Conservation (phyloP, 2,113 vertebrate genomes). For the Pseudolaguvia tuberculata region DNA sequence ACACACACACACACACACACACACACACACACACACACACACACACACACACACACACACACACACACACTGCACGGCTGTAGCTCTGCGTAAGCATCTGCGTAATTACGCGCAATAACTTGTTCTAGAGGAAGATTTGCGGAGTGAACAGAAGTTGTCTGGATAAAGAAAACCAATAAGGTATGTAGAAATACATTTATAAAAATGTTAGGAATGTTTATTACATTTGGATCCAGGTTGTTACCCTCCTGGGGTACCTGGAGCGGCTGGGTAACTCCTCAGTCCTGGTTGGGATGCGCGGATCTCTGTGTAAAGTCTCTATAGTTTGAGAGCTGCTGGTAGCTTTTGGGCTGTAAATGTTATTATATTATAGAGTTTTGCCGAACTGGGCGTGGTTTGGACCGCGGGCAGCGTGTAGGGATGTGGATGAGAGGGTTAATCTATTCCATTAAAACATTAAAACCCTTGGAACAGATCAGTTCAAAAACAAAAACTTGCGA, state of each 20-base stretch:
- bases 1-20: no score
- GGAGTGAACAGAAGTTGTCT: not conserved
- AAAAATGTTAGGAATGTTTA: no score
- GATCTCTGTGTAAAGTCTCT: not conserved
- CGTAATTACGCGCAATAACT: constrained; percentile 21
- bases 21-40: not conserved
- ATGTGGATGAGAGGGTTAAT: not conserved
- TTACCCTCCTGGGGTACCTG: not conserved
- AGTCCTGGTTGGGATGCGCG: not conserved
- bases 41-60: not conserved
- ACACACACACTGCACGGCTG: not conserved
- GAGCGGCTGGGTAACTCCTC: not conserved
- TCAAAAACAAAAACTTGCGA: not conserved
- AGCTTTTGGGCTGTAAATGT: no score
- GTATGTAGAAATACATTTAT: not conserved
- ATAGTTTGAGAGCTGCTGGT: not conserved
- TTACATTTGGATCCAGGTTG: no score
- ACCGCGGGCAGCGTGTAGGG: not conserved
- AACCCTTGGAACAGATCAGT: not conserved
- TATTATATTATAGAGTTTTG: no score
- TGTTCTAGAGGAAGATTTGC: not conserved
- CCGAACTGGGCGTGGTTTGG: not conserved
- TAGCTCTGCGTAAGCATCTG: constrained; percentile 1
- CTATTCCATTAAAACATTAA: not conserved
- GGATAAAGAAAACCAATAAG: not conserved